Base-by-base conservation (phyloP, 2,888 invertebrate genomes). In the Arge pagana region DNA sequence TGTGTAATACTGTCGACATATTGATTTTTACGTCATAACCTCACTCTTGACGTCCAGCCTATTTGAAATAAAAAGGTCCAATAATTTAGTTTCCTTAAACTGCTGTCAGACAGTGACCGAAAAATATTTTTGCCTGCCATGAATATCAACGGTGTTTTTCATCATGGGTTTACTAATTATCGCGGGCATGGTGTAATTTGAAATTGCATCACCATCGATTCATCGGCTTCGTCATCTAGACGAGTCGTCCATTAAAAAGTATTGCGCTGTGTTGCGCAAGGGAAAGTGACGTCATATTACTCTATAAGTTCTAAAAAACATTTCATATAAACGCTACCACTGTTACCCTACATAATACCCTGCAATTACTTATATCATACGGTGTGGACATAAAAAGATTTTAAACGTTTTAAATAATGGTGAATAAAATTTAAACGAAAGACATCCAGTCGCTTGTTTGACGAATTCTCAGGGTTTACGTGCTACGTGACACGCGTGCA, bases 21-120 rank as follows among this genome's bases (percentile, higher is more conserved):
- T 50, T 50, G 50, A 50, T 50, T 50, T 50, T 30, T 31, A 10
- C 15, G 15, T 33, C 50, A 40, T 50, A 50, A 50, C 50, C 50
- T 50, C 50, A 50, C 35, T 15, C 5, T 35, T 3, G 16, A 13
- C 16, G 18, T 45, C 35, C 33, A 33, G 15, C 6, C 45, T 33
- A 7, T 8, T 19, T 8, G 43, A 16, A 33, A 21, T 13, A 37
- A 26, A 33, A 23, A 13, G 11, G 10, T 15, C 26, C 15, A 15
- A 16, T 23, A 18, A 18, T 45, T n/a, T 23, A 33, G 35, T 33
- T 15, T 23, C 5, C 18, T 24, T 8, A 30, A 45, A 23, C 33
- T 10, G 33, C 31, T 23, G 23, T 31, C 24, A 4, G 15, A 35
- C 2, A n/a, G 4, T 8, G n/a, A n/a, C n/a, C 23, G 19, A 19